These are phyloP conservation scores for Blennius ocellaris DNA, from an alignment of 2,113 vertebrate genomes.

Conservation along the genomic window DNA sequence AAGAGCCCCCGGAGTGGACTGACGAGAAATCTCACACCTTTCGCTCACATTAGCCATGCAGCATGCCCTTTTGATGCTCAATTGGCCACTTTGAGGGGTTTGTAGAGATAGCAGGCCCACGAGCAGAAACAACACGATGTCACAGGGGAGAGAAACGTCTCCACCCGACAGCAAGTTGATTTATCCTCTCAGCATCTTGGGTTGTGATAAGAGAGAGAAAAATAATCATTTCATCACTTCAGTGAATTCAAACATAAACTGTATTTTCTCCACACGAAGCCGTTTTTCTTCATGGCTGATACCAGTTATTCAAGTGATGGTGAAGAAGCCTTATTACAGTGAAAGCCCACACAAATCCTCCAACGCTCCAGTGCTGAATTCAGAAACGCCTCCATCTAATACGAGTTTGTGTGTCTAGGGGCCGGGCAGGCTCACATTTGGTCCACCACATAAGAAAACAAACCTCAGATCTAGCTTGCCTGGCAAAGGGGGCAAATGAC, in stretches of 20 bases:
- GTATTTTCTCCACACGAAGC: too few species aligned
- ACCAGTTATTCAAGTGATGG: too few species aligned
- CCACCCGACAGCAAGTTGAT: constrained; percentile 12
- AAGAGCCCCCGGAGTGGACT: constrained; percentile 79
- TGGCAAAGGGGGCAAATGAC: constrained; percentile 80
- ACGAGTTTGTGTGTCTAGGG: not conserved
- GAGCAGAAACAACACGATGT: constrained; percentile 32
- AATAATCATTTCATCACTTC: not conserved
- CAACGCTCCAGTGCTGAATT: too few species aligned
- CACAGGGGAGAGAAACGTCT: constrained; percentile 19
- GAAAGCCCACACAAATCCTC: too few species aligned
- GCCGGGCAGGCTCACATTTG: constrained; percentile 77
- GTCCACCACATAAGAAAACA: constrained; percentile 79
- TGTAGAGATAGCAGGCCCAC: constrained; percentile 48
- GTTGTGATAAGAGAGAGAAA: not conserved
- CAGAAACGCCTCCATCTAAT: not conserved
- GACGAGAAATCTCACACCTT: constrained; percentile 89
- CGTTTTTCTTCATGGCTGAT: too few species aligned
- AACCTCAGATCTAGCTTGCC: constrained; percentile 72
- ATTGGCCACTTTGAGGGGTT: constrained; percentile 80
- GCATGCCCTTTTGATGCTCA: constrained; percentile 85
- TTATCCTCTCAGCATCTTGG: not conserved
- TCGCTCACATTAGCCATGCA: constrained; percentile 84
- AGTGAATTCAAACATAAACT: too few species aligned
- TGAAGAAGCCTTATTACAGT: too few species aligned